Percentiles rank a stretch among this genome's conserved stretches.
These are phyloP conservation scores for Papilio protenor DNA, from an alignment of 2,888 invertebrate genomes.

Conservation along the genomic window DNA sequence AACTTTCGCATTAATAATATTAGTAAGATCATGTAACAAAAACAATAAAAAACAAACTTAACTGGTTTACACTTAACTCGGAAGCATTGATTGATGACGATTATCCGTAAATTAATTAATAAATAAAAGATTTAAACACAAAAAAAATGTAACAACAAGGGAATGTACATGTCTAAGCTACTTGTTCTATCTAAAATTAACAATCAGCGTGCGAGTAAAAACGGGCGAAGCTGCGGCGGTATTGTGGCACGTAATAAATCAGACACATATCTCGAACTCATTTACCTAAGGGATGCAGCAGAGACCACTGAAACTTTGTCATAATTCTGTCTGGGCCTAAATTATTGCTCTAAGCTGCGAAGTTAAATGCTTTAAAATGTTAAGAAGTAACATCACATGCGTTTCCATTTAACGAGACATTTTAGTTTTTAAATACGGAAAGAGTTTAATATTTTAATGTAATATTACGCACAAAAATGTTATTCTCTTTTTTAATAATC, in stretches of 20 bases:
- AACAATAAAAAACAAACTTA: background rate
- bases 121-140: background rate
- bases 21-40: background rate
- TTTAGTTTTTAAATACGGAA: background rate
- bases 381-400: constrained; percentile 16
- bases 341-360: constrained; percentile 29
- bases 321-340: constrained; percentile 36
- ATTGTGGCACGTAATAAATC: constrained; percentile 39
- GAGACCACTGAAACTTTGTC: constrained; percentile 33
- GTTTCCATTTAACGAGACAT: background rate
- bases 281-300: constrained; percentile 39
- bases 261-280: constrained; percentile 39
- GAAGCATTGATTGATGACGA: background rate
- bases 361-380: constrained; percentile 23
- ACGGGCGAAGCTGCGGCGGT: constrained; percentile 28
- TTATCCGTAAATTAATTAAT: background rate
- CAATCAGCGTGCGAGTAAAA: constrained; percentile 37
- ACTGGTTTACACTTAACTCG: background rate
- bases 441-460: background rate
- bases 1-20: no score
- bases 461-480: background rate
- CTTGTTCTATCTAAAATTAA: constrained; percentile 40
- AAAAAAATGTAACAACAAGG: background rate
- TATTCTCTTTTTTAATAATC: no score
- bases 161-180: constrained; percentile 20